phyloP scores from a whole-genome alignment of 2,797 vertebrate genomes.

The Meriones psammophilus region DNA sequence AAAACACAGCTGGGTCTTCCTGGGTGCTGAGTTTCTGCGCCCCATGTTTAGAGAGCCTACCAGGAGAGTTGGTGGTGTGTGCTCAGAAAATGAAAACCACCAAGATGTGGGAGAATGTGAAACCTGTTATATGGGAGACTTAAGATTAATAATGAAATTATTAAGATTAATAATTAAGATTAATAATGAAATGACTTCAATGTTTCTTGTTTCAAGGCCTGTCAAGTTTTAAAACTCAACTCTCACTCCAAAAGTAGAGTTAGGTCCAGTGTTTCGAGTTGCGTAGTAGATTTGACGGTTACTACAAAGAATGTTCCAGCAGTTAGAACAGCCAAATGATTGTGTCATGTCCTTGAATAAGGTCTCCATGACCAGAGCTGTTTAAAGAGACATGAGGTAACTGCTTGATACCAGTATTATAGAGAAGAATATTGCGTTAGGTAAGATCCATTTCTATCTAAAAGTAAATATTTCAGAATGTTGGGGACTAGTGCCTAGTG shows the following conservation, averaged over 20 bases:
- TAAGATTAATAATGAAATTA: neutral
- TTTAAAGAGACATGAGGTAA: neutral
- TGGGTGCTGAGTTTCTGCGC: neutral
- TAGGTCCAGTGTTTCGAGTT: neutral
- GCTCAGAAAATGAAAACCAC: neutral
- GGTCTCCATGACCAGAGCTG: neutral
- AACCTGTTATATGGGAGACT: neutral
- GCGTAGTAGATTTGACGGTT: neutral
- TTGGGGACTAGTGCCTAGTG: neutral
- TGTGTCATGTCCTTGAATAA: neutral
- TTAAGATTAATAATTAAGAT: neutral
- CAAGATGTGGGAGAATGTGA: neutral
- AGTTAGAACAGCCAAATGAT: neutral
- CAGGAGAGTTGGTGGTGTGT: neutral
- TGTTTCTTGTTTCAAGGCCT: neutral
- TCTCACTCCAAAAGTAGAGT: neutral
- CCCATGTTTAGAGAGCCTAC: neutral
- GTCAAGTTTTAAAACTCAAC: neutral
- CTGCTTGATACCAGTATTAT: neutral
- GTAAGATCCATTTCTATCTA: neutral
- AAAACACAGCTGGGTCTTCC: neutral
- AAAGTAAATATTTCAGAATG: neutral
- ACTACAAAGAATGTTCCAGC: neutral
- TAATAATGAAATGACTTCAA: neutral
- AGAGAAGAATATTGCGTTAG: neutral